Percentiles rank a stretch among this genome's conserved stretches.
Evolutionary conservation across 2,113 vertebrate species (phyloP).

Genomic region (Carassius auratus): DNA sequence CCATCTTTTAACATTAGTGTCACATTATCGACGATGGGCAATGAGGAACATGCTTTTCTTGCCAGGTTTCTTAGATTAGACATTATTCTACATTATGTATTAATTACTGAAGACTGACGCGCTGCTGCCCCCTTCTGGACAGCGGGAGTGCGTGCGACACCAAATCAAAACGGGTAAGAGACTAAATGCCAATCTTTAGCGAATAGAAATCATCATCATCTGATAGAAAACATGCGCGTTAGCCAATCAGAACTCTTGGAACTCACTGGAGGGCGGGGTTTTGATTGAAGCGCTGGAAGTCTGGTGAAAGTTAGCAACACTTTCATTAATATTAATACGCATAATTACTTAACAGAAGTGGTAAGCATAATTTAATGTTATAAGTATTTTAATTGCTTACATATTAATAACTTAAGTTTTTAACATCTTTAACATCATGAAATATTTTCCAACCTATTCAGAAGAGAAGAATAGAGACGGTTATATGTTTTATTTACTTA

Average conservation of each 20-base stretch:
- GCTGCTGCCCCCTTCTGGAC: constrained; percentile 44
- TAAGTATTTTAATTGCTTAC: no score
- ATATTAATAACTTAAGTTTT: background rate
- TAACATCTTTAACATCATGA: background rate
- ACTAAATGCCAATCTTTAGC: background rate
- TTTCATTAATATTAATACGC: no score
- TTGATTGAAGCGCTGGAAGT: background rate
- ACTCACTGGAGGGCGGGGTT: background rate
- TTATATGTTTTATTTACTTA: background rate
- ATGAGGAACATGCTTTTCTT: background rate
- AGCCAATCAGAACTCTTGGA: background rate
- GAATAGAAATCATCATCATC: background rate
- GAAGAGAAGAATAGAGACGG: background rate
- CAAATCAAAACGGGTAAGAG: background rate
- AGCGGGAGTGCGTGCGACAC: background rate
- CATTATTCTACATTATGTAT: constrained; percentile 2
- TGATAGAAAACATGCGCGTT: background rate
- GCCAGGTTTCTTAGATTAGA: constrained; percentile 1
- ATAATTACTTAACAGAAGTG: background rate
- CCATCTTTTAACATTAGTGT: constrained; percentile 29
- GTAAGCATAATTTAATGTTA: background rate
- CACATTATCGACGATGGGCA: constrained; percentile 8
- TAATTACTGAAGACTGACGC: background rate
- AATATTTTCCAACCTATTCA: background rate
- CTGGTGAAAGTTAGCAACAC: background rate